These are phyloP conservation scores for Drosophila orena DNA, from an alignment of 1,140 invertebrate genomes.

Conservation along the genomic window DNA sequence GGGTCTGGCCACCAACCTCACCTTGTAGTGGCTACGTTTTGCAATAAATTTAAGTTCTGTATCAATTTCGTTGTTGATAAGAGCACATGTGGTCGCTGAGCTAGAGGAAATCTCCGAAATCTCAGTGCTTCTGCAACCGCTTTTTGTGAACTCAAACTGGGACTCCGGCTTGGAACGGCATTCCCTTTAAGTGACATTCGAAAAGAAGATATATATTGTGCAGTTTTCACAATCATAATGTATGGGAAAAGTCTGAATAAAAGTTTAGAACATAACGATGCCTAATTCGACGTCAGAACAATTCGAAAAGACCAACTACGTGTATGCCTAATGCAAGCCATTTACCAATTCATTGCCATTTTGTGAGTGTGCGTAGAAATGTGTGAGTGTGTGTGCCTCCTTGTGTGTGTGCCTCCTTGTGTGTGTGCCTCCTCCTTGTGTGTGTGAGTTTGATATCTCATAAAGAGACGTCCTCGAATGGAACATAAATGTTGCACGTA, in stretches of 20 bases:
- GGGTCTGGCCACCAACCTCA: constrained; percentile 19
- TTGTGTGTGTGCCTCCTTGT: constrained; percentile 31
- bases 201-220: background rate
- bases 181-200: too few relatives aligned
- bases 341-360: constrained; percentile 24
- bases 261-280: constrained; percentile 2
- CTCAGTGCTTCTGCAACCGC: too few relatives aligned
- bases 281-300: too few relatives aligned
- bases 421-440: constrained; percentile 12
- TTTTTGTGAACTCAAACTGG: too few relatives aligned
- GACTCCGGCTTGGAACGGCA: too few relatives aligned
- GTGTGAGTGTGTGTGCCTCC: constrained; percentile 5
- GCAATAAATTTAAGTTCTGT: constrained; percentile 53
- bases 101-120: constrained; percentile 38
- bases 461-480: constrained; percentile 17
- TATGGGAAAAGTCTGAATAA: background rate
- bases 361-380: background rate
- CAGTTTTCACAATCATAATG: background rate
- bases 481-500: constrained; percentile 33
- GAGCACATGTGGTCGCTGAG: constrained; percentile 28
- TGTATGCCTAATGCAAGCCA: constrained; percentile 58
- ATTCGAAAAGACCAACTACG: constrained; percentile 29
- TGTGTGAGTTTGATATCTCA: constrained; percentile 17
- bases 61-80: constrained; percentile 44
- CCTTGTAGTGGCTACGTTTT: constrained; percentile 40